These are phyloP conservation scores for Galerucella pusilla DNA, from an alignment of 2,888 invertebrate genomes.

Conservation along the genomic window DNA sequence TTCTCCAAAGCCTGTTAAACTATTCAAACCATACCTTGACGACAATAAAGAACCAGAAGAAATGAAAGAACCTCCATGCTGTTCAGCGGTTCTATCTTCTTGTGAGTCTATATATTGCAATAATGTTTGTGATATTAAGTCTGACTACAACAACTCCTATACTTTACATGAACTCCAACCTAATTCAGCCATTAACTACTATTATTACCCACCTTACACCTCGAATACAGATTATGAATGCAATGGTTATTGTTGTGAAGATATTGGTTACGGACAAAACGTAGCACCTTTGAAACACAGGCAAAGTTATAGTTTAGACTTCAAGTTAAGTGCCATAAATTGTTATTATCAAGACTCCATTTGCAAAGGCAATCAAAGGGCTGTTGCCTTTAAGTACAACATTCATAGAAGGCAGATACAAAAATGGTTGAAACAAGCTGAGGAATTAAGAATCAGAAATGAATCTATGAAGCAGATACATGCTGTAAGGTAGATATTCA, in stretches of 20 bases:
- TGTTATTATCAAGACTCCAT: slow-evolving; percentile 68
- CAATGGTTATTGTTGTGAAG: slow-evolving; percentile 50
- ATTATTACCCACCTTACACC: slow-evolving; percentile 61
- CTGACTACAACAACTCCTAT: slow-evolving; percentile 55
- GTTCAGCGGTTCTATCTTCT: slow-evolving; percentile 56
- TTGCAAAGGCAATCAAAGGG: slow-evolving; percentile 66
- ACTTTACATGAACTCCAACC: slow-evolving; percentile 64
- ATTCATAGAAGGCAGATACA: slow-evolving; percentile 67
- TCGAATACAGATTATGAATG: slow-evolving; percentile 42
- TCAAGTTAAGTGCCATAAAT: slow-evolving; percentile 69
- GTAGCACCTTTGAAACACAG: slow-evolving; percentile 57
- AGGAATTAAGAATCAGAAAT: slow-evolving; percentile 60
- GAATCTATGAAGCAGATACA: slow-evolving; percentile 59
- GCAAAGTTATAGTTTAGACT: slow-evolving; percentile 67
- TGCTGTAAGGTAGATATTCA: slow-evolving; percentile 53
- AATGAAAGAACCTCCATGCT: slow-evolving; percentile 56
- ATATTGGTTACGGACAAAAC: slow-evolving; percentile 44
- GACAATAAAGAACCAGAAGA: slow-evolving; percentile 67
- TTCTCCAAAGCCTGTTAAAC: slow-evolving; percentile 73
- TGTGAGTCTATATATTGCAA: slow-evolving; percentile 47
- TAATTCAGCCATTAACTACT: slow-evolving; percentile 63
- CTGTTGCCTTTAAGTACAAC: slow-evolving; percentile 66
- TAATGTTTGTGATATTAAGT: slow-evolving; percentile 54
- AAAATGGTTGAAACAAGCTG: slow-evolving; percentile 70
- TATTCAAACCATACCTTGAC: slow-evolving; percentile 82